phyloP scores from a whole-genome alignment of 2,888 invertebrate species.

The Allygus modestus region DNA sequence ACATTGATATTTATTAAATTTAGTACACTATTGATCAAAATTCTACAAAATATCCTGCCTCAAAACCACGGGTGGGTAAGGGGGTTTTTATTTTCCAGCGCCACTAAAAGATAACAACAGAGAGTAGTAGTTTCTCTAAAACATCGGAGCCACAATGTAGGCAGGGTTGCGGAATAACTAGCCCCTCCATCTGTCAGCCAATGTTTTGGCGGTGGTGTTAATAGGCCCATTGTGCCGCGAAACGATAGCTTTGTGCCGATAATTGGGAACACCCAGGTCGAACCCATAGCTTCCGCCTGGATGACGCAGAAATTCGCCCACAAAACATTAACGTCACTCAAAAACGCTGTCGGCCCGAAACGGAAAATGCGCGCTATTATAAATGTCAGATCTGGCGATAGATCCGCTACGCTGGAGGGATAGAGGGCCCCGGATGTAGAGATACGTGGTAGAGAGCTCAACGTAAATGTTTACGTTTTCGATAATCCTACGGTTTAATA shows the following conservation, averaged over 20 bases:
- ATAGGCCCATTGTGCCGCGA: constrained; percentile 33
- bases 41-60: neutral
- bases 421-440: neutral
- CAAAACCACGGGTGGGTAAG: neutral
- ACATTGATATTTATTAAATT: too few relatives aligned
- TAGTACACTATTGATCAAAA: too few relatives aligned
- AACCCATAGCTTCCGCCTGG: constrained; percentile 52
- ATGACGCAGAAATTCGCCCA: constrained; percentile 47
- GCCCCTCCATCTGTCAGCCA: constrained; percentile 53
- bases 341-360: constrained; percentile 32
- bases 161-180: constrained; percentile 19
- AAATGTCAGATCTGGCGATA: constrained; percentile 43
- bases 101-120: constrained; percentile 24
- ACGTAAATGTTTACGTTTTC: constrained; percentile 13
- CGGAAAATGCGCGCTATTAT: constrained; percentile 41
- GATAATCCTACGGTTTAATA: neutral
- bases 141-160: neutral
- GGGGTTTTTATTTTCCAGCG: neutral
- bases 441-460: neutral
- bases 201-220: constrained; percentile 54
- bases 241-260: constrained; percentile 41
- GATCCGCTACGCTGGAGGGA: neutral
- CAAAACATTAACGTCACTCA: constrained; percentile 58
- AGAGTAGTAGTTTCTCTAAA: constrained; percentile 26
- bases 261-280: constrained; percentile 58